Base-by-base conservation (phyloP, 53 echinoderm and acorn worm genomes). In the Antedon mediterranea region DNA sequence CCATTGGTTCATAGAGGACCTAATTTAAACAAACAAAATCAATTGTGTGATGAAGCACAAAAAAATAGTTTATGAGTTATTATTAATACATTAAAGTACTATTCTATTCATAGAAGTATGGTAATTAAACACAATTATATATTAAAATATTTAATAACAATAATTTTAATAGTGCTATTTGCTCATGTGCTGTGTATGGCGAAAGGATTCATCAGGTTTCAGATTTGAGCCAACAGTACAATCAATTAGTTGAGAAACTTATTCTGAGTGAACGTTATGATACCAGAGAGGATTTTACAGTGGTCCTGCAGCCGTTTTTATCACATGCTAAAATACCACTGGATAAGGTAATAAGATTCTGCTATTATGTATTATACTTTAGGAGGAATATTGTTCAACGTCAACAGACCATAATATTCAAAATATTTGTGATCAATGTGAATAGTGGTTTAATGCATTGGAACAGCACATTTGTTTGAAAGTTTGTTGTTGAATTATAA, bases 131-230 rank as follows among this genome's bases (percentile, higher is more conserved):
- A n/a, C n/a, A n/a, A n/a, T n/a, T n/a, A n/a, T n/a, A n/a, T n/a
- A n/a, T n/a, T n/a, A n/a, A n/a, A n/a, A n/a, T n/a, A n/a, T n/a
- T n/a, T n/a, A n/a, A n/a, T n/a, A n/a, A n/a, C n/a, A n/a, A n/a
- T n/a, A n/a, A n/a, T n/a, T n/a, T n/a, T n/a, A n/a, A n/a, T 32
- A 85, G 85, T 29, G 28, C 73, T 0, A 57, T 80, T 32, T 85
- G 85, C 28, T 33, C 43, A 0, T 85, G 85, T 37, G 85, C 75
- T 29, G 29, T 33, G 43, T 43, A 34, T 42, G 76, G 43, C 15
- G 57, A 57, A 23, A 13, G 57, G 20, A 57, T 57, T 18, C 14
- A 57, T 18, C 57, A 57, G 23, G 14, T 57, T 2, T 18, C 9
- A 11, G 57, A 57, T 57, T 18, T 57, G 23, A 15, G 14, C 57